Evolutionary conservation across 2,113 vertebrate genomes (phyloP), one percentile per base, ranked within the genome.

Genomic region (Dicrurus megarhynchus): DNA sequence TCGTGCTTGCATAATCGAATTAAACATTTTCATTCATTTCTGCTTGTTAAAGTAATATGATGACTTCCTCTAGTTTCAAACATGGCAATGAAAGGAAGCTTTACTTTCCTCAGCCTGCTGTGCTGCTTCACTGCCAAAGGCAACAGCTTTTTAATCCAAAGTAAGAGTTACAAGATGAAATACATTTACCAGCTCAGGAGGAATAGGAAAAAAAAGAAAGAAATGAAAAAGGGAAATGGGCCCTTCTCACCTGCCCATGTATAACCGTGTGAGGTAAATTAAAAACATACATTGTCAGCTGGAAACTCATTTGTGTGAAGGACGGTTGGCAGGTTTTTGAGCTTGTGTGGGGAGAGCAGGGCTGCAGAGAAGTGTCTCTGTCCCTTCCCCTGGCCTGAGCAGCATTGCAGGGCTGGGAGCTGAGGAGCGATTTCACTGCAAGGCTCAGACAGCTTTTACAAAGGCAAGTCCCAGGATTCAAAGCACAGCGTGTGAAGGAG

Each of bases 61-160:
- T 93, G 92, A 93, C 90, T 95, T 94, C 76, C 85, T 92, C 88
- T 71, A 81, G 88, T 96, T 96, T 96, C 88, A 96, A 90, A 96
- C 90, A 90, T 50, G 76, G 90, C 76, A 94, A 92, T 94, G 93
- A 97, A 96, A 95, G 90, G 92, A 89, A 87, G 83, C 90, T 93
- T 94, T 93, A 78, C 92, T 89, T 96, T 92, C 76, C 88, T 89
- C 65, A 92, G 86, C 96, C 88, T 82, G 96, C 96, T 96, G 95
- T 82, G 95, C 86, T 90, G 83, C 92, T 60, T 94, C 82, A 87
- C 90, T 71, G 96, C 96, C 96, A 96, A 96, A 96, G 96, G 96
- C 96, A 95, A 96, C 88, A 94, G 80, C 95, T 96, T 97, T 96
- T 93, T 94, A 92, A 96, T 95, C 95, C 93, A 86, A 96, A 97